Percentiles rank a stretch among this genome's conserved stretches.
phyloP scores from a whole-genome alignment of 2,888 invertebrate genomes.

The Protophormia terraenovae region DNA sequence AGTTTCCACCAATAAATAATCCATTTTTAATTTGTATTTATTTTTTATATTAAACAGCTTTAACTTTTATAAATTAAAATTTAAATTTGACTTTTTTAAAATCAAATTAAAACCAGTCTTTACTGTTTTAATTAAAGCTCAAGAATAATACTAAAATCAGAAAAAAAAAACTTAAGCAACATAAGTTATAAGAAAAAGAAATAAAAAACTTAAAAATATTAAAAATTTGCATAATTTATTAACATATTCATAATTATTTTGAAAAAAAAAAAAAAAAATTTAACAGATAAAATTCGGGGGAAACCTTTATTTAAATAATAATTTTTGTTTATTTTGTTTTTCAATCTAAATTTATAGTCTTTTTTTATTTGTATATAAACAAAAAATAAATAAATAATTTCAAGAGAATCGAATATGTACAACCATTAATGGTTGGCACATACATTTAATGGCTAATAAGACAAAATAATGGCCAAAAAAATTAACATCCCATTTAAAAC shows the following conservation, averaged over 20 bases:
- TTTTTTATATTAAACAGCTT: too few species aligned
- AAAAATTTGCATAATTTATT: constrained; percentile 37
- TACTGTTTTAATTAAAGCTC: background rate
- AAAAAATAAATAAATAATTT: background rate
- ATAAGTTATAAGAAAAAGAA: background rate
- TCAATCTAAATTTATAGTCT: too few species aligned
- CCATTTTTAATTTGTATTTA: background rate
- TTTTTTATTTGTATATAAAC: background rate
- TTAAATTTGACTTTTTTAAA: background rate
- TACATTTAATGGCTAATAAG: background rate
- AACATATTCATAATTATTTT: constrained; percentile 22
- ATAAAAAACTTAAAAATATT: background rate
- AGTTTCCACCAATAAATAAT: background rate
- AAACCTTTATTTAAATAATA: constrained; percentile 36
- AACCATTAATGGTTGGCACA: background rate
- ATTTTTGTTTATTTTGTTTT: constrained; percentile 6
- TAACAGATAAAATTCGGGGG: constrained; percentile 6
- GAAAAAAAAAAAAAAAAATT: background rate
- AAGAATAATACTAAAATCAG: background rate
- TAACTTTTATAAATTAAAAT: background rate
- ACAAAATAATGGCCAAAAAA: constrained; percentile 5
- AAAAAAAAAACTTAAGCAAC: background rate
- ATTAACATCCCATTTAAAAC: background rate
- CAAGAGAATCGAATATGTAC: background rate
- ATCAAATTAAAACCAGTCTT: constrained; percentile 13